phyloP scores from a whole-genome alignment of 1,140 invertebrate species.

The Euschistus heros region DNA sequence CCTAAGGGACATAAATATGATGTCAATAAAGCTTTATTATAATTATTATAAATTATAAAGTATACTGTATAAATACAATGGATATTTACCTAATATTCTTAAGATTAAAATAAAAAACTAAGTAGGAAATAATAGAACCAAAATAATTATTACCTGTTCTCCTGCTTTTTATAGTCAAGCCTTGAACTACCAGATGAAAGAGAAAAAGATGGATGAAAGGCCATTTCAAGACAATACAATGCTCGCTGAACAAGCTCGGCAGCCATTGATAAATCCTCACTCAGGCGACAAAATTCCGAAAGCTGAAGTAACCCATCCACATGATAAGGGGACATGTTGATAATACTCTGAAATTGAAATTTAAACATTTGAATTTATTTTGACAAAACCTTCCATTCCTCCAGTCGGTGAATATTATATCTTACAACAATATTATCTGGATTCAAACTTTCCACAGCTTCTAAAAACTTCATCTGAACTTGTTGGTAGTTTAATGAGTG shows the following conservation, averaged over 20 bases:
- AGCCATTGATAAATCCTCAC: slow-evolving; percentile 67
- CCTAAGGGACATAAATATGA: too few species aligned
- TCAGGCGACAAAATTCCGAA: slow-evolving; percentile 67
- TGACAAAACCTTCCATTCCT: not conserved
- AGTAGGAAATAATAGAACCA: too few species aligned
- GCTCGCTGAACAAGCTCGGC: slow-evolving; percentile 69
- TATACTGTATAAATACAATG: too few species aligned
- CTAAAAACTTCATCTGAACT: slow-evolving; percentile 51
- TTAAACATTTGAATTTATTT: too few species aligned
- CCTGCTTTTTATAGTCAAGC: slow-evolving; percentile 67
- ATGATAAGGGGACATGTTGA: slow-evolving; percentile 69
- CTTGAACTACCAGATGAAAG: slow-evolving; percentile 60
- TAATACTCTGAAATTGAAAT: slow-evolving; percentile 45
- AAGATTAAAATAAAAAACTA: too few species aligned
- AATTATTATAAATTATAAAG: too few species aligned
- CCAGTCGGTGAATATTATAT: too few species aligned
- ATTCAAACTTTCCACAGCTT: slow-evolving; percentile 68
- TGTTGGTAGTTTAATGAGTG: slow-evolving; percentile 67
- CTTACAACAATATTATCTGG: slow-evolving; percentile 67
- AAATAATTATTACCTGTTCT: slow-evolving; percentile 52
- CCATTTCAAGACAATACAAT: slow-evolving; percentile 62
- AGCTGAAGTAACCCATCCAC: slow-evolving; percentile 78
- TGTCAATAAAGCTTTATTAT: too few species aligned
- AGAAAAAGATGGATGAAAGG: slow-evolving; percentile 73
- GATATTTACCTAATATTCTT: too few species aligned